These are phyloP conservation scores for Cossypha heuglini DNA, from an alignment of 2,797 vertebrate genomes.

Conservation along the genomic window DNA sequence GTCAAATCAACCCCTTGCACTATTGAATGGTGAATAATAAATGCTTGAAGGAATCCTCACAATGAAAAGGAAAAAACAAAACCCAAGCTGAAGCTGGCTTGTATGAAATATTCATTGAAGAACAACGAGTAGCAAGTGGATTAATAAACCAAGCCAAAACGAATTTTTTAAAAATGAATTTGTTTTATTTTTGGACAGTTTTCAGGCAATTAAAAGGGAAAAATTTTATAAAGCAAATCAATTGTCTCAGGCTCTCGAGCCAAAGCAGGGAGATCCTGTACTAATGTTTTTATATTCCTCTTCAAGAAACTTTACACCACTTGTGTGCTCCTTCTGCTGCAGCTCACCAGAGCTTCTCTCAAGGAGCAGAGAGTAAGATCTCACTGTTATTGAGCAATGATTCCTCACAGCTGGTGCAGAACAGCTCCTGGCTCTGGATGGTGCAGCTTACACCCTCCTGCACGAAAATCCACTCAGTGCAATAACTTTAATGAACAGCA, in stretches of 20 bases:
- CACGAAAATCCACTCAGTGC: neutral
- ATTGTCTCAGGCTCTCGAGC: neutral
- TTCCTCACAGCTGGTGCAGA: neutral
- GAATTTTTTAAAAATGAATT: rapidly evolving
- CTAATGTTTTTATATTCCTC: neutral
- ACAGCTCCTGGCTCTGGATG: neutral
- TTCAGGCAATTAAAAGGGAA: neutral
- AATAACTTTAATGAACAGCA: neutral
- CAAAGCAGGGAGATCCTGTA: neutral
- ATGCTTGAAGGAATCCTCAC: neutral
- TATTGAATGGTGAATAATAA: neutral
- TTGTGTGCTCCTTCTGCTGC: neutral
- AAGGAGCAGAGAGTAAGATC: neutral
- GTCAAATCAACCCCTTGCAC: neutral
- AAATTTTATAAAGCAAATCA: neutral
- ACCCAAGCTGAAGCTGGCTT: neutral
- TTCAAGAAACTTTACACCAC: neutral
- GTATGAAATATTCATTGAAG: neutral
- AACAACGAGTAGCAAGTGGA: neutral
- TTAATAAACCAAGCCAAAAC: neutral
- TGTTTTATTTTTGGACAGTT: neutral
- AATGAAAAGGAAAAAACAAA: neutral
- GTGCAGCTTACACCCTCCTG: neutral
- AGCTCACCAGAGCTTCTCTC: neutral
- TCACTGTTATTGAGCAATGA: neutral